phyloP scores from a whole-genome alignment of 2,888 invertebrate species.

The Troides helena region DNA sequence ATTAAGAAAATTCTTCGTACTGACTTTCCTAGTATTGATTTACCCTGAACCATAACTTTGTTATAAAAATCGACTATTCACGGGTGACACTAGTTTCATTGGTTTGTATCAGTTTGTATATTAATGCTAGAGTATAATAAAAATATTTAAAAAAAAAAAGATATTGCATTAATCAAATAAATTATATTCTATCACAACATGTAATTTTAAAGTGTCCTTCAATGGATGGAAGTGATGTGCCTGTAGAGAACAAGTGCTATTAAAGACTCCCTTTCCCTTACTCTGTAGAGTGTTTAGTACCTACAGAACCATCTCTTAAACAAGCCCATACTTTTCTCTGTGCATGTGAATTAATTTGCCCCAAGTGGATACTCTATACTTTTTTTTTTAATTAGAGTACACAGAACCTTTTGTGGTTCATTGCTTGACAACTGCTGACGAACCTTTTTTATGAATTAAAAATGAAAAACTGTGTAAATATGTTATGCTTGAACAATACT shows the following conservation, averaged over 20 bases:
- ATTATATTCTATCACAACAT: not conserved
- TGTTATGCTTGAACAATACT: too few relatives aligned
- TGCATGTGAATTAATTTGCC: slow-evolving; percentile 14
- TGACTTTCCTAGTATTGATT: too few relatives aligned
- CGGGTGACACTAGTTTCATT: not conserved
- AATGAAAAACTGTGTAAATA: too few relatives aligned
- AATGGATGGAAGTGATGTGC: slow-evolving; percentile 15
- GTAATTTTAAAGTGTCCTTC: slow-evolving; percentile 18
- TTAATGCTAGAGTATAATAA: too few relatives aligned
- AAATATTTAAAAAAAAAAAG: not conserved
- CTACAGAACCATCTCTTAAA: slow-evolving; percentile 8
- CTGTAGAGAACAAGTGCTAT: slow-evolving; percentile 14
- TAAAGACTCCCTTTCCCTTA: slow-evolving; percentile 4
- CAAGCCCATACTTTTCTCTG: slow-evolving; percentile 13
- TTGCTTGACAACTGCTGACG: not conserved
- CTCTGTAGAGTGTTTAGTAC: slow-evolving; percentile 1
- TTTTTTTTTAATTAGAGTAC: slow-evolving; percentile 19
- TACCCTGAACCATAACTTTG: too few relatives aligned
- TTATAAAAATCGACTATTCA: too few relatives aligned
- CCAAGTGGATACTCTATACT: slow-evolving; percentile 8
- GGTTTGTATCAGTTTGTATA: too few relatives aligned
- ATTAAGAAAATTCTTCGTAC: too few relatives aligned
- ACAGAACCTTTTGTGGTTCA: slow-evolving; percentile 6
- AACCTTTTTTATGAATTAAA: not conserved
- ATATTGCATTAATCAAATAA: not conserved